Base-by-base conservation (phyloP, 2,113 vertebrate species). In the Erinaceus europaeus region DNA sequence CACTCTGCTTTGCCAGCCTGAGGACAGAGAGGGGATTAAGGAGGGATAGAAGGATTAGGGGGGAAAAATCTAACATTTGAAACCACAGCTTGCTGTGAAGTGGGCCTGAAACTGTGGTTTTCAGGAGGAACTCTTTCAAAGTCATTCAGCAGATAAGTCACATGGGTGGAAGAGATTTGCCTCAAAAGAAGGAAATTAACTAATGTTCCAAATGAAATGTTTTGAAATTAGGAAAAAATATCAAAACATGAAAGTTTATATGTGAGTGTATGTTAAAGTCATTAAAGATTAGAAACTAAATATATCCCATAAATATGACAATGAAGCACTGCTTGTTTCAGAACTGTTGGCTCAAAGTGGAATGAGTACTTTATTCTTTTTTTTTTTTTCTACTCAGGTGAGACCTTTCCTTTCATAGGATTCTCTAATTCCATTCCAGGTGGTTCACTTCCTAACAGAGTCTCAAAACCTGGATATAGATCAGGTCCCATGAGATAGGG, bases 101-200 rank as follows among this genome's bases (percentile, higher is more conserved):
- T 11, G 71, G 9, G 11, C 1, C 11, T 4, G 6, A 27, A 2
- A 7, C 53, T 2, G 0, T 0, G 0, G 20, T 5, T 29, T 6
- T 32, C 0, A 0, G 53, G 27, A 32, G 65, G 14, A 13, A 13
- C 14, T 4, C 20, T 18, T n/a, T 32, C 21, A 2, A 17, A n/a
- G 61, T 69, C 25, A 3, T 46, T 27, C 8, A 6, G n/a, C 1
- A 0, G 27, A 4, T 23, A n/a, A 3, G 3, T 20, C 21, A 9
- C 12, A 3, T 6, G 3, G 53, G n/a, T n/a, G 52, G 14, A 29
- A 38, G 65, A 46, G 32, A 32, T 4, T 36, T 25, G 38, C 15
- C 52, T 23, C 29, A 1, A 3, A 10, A 15, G 32, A 2, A 21
- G 32, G 34, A 25, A n/a, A n/a, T n/a, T 9, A 34, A 50, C 27